Evolutionary conservation across 1,140 invertebrate species (phyloP).

Genomic region (Eupeodes corollae): DNA sequence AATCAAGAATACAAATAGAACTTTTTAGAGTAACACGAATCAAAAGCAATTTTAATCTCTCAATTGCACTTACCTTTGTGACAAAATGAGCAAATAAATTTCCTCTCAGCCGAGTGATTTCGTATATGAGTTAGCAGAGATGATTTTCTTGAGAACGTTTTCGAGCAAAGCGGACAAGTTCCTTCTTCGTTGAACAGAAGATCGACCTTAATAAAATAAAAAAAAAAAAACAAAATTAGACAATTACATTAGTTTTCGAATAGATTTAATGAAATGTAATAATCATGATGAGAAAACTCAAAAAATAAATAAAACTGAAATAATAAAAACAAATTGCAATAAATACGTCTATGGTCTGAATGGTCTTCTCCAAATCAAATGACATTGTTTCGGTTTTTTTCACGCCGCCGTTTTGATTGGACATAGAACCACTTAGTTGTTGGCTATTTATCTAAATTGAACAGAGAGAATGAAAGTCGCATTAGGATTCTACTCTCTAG

Average conservation of each 20-base stretch:
- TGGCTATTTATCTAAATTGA: background rate
- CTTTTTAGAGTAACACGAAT: background rate
- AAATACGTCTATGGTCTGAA: conserved; percentile 16
- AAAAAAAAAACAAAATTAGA: background rate
- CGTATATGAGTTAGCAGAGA: conserved; percentile 48
- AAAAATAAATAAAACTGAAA: conserved; percentile 11
- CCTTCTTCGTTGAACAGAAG: conserved; percentile 37
- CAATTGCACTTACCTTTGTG: conserved; percentile 41
- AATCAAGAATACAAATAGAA: background rate
- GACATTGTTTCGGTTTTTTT: conserved; percentile 9
- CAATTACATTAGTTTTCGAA: background rate
- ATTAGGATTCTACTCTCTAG: too few relatives aligned
- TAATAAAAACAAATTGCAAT: conserved; percentile 15
- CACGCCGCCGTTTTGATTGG: conserved; percentile 2
- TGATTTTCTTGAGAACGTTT: conserved; percentile 45
- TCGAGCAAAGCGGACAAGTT: conserved; percentile 44
- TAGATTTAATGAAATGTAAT: background rate
- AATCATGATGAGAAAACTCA: background rate
- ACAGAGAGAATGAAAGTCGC: background rate
- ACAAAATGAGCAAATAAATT: conserved; percentile 47
- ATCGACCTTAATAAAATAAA: conserved; percentile 23
- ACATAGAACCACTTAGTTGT: background rate
- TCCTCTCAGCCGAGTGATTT: conserved; percentile 47
- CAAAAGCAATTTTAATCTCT: conserved; percentile 1
- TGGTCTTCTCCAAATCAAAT: conserved; percentile 18